Evolutionary conservation across 2,797 vertebrate genomes (phyloP).

Genomic region (Prunella strophiata): DNA sequence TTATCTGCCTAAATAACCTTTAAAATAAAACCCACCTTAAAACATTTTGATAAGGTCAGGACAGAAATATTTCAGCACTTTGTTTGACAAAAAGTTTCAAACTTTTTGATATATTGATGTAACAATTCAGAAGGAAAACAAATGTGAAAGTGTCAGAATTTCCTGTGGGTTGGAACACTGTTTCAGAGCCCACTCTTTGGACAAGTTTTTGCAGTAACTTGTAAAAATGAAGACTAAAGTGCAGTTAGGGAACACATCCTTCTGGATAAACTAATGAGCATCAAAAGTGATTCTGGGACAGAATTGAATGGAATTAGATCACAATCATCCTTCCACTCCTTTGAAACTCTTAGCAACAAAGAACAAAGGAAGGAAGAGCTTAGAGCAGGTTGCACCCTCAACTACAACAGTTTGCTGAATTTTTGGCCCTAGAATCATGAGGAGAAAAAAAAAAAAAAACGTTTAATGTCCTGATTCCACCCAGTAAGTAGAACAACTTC

Average conservation of each 20-base stretch:
- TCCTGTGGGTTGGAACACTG: neutral
- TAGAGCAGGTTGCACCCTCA: neutral
- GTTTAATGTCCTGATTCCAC: neutral
- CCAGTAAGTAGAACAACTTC: neutral
- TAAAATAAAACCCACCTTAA: neutral
- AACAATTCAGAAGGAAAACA: neutral
- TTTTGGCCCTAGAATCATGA: neutral
- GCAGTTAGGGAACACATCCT: neutral
- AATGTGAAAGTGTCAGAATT: neutral
- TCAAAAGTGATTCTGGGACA: neutral
- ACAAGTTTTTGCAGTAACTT: neutral
- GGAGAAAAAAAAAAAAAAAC: neutral
- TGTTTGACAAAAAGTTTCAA: neutral
- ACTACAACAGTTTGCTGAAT: neutral
- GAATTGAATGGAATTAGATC: neutral
- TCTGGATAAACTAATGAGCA: neutral
- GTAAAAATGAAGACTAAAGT: neutral
- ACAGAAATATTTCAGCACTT: neutral
- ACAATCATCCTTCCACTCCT: neutral
- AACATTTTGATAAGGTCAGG: neutral
- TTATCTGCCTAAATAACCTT: neutral
- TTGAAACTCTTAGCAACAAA: neutral
- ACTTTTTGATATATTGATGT: neutral
- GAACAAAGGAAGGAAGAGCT: constrained; percentile 15
- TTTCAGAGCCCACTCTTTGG: neutral